A percentile compares a stretch with the other conserved stretches of the same genome.
These are phyloP conservation scores for Psilopsiagon aymara DNA, from an alignment of 2,113 vertebrate genomes.

Conservation along the genomic window DNA sequence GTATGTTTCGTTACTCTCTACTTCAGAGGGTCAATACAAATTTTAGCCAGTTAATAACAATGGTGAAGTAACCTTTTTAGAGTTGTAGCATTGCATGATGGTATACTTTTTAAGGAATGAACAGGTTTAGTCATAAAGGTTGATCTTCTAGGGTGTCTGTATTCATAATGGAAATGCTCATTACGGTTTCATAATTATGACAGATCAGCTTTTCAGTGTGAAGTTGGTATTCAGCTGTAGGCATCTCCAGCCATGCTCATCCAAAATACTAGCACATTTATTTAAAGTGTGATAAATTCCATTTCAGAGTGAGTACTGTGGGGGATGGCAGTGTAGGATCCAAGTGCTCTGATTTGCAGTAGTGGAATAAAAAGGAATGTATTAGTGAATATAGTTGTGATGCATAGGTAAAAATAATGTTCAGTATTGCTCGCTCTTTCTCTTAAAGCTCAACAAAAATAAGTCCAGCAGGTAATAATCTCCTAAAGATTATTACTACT, in stretches of 20 bases:
- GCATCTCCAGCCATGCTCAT: background rate
- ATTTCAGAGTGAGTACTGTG: background rate
- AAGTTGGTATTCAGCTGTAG: background rate
- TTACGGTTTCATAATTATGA: background rate
- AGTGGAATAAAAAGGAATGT: background rate
- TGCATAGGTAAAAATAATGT: rapidly evolving
- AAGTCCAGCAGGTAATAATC: background rate
- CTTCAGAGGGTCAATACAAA: background rate
- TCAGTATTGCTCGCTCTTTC: background rate
- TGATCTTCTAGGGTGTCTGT: rapidly evolving
- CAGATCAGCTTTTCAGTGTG: background rate
- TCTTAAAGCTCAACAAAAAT: background rate
- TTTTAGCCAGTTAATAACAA: too few species aligned
- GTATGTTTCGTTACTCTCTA: background rate
- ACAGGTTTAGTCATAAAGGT: background rate
- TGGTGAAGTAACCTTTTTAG: background rate
- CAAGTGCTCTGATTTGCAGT: background rate
- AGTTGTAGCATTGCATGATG: background rate
- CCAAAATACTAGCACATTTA: background rate
- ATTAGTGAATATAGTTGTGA: background rate
- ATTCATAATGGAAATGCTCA: background rate
- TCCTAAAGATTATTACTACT: background rate
- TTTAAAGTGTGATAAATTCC: background rate
- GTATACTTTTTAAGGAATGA: background rate
- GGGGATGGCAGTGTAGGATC: background rate